These are phyloP conservation scores for Schrankia costaestrigalis DNA, from an alignment of 2,888 invertebrate genomes.

Conservation along the genomic window DNA sequence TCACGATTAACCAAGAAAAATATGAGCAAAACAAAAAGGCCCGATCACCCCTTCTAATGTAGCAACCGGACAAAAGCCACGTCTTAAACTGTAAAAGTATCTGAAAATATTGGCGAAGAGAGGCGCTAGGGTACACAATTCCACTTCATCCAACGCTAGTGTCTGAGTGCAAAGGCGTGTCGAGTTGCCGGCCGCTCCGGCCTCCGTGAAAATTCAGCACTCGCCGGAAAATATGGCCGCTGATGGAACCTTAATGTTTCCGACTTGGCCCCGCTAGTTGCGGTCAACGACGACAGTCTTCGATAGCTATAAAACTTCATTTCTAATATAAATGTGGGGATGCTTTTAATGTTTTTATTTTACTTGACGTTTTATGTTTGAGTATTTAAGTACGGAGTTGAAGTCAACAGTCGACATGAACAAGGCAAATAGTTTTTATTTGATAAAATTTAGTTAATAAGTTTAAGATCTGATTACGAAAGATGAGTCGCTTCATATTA, in stretches of 20 bases:
- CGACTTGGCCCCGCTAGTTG: slow-evolving; percentile 66
- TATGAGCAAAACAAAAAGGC: slow-evolving; percentile 10
- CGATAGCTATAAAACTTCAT: slow-evolving; percentile 56
- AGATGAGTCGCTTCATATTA: too few relatives aligned
- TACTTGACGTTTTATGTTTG: too few relatives aligned
- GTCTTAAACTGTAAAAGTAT: slow-evolving; percentile 53
- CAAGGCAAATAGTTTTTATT: too few relatives aligned
- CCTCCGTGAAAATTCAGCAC: slow-evolving; percentile 67
- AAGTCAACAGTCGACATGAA: too few relatives aligned
- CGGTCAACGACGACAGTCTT: slow-evolving; percentile 61
- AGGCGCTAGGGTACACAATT: slow-evolving; percentile 61
- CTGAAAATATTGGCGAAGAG: slow-evolving; percentile 61
- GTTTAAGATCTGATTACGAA: too few relatives aligned
- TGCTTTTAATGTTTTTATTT: slow-evolving; percentile 27
- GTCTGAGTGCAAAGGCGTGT: slow-evolving; percentile 79
- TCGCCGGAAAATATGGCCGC: slow-evolving; percentile 73
- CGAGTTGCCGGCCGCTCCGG: slow-evolving; percentile 59
- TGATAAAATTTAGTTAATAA: too few relatives aligned
- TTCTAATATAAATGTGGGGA: slow-evolving; percentile 48
- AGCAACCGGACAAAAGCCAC: slow-evolving; percentile 30
- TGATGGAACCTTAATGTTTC: slow-evolving; percentile 78
- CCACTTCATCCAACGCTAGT: slow-evolving; percentile 60
- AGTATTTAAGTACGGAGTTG: too few relatives aligned
- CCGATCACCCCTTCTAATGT: slow-evolving; percentile 14
- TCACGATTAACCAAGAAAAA: too few relatives aligned